Base-by-base conservation (phyloP, 2,888 invertebrate genomes). In the Epistrophella euchroma region DNA sequence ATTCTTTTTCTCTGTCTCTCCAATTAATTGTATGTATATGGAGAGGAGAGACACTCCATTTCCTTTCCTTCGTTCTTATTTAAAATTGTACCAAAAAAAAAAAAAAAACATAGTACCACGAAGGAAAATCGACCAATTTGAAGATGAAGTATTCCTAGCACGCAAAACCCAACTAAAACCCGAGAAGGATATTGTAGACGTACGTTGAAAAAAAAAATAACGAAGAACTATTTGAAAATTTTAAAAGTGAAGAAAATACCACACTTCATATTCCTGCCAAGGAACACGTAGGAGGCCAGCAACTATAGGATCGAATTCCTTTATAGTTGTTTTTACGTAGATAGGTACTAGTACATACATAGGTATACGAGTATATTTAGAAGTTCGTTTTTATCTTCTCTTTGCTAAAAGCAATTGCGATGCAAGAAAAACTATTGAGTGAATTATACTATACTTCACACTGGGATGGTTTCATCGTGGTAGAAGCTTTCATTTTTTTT, bases 141-240 rank as follows among this genome's bases (percentile, higher is more conserved):
- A 64, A 70, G 68, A 81, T 64, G 37, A 70, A 71, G 76, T 73
- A 83, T 83, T 83, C 82, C 60, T 58, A 66, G 77, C 82, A 83
- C 82, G 78, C 77, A 78, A 64, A 71, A 64, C 62, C 55, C n/a
- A 62, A 58, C 66, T 66, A 47, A 47, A 47, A 47, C 47, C 47
- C 35, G 66, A 66, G 66, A 66, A 66, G 66, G 66, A 66, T 66
- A 66, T 66, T 66, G 32, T 47, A 64, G 62, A 62, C 62, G 62
- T 28, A 47, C 66, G 47, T 47, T 32, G 7, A 6, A 19, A 19
- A 58, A 19, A 37, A 37, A 43, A 64, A 70, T 25, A 37, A 78
- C 9, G 17, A 55, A 56, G 55, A 68, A 58, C 40, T 77, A 62
- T 52, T 66, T 58, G 37, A 64, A 64, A 55, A 55, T 62, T 60